phyloP scores from a whole-genome alignment of 2,888 invertebrate genomes.

The Erebia epiphron region DNA sequence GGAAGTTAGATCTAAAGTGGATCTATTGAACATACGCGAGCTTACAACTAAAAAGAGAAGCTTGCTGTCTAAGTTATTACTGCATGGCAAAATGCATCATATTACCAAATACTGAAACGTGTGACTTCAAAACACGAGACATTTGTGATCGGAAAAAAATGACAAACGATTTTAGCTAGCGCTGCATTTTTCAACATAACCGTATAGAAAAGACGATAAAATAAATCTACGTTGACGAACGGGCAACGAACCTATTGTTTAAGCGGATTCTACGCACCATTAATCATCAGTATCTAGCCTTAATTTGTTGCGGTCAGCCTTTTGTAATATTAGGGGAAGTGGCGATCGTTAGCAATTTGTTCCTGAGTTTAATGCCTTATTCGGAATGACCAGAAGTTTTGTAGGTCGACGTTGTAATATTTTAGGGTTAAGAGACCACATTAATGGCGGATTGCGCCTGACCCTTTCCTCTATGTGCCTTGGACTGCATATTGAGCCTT shows the following conservation, averaged over 20 bases:
- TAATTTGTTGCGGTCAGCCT: constrained; percentile 43
- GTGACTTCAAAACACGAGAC: neutral
- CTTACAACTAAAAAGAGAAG: too few species aligned
- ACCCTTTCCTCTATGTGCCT: too few species aligned
- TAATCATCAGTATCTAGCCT: constrained; percentile 45
- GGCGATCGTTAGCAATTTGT: constrained; percentile 39
- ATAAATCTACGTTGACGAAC: constrained; percentile 18
- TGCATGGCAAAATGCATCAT: too few species aligned
- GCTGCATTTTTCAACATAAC: neutral
- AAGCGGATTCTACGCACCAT: constrained; percentile 37
- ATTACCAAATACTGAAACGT: too few species aligned
- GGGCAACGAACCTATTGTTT: constrained; percentile 28
- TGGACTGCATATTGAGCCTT: too few species aligned
- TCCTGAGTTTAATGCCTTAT: constrained; percentile 21
- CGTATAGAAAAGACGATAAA: constrained; percentile 4
- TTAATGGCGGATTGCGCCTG: neutral
- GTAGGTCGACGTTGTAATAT: neutral
- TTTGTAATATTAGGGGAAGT: constrained; percentile 34
- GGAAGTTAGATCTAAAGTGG: too few species aligned
- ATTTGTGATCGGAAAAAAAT: neutral
- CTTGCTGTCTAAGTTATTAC: too few species aligned
- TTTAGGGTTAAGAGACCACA: neutral
- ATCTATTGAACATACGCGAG: too few species aligned
- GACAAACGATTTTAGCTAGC: neutral
- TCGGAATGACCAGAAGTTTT: neutral